These are phyloP conservation scores for Ophion ellenae DNA, from an alignment of 2,888 invertebrate species.

Conservation along the genomic window DNA sequence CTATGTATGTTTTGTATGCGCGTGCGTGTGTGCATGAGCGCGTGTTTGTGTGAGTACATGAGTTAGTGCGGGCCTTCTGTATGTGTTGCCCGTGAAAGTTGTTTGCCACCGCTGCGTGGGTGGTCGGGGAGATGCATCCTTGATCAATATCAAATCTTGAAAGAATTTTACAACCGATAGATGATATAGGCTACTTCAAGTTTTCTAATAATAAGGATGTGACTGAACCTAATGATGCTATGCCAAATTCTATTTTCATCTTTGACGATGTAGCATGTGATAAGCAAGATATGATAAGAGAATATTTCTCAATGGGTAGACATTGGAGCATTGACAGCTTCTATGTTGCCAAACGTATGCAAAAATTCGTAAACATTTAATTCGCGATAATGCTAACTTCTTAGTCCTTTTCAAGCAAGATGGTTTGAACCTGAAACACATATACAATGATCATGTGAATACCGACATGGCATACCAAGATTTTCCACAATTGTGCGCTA, in stretches of 20 bases:
- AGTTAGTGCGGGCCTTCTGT: no score
- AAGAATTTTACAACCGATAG: constrained; percentile 39
- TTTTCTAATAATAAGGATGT: constrained; percentile 57
- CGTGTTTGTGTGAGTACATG: no score
- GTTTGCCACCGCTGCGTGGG: no score
- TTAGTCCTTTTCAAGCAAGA: no score
- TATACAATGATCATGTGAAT: neutral
- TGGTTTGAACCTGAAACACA: neutral
- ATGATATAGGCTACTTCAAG: constrained; percentile 33
- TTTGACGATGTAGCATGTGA: constrained; percentile 79
- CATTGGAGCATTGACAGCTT: no score
- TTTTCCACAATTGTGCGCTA: neutral
- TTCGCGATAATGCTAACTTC: neutral
- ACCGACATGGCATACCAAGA: neutral
- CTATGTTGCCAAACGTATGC: neutral
- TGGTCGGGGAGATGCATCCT: no score
- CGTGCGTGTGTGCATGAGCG: no score
- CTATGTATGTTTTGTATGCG: no score
- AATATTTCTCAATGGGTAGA: no score
- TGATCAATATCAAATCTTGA: no score
- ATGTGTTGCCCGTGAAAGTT: no score
- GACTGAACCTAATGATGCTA: constrained; percentile 68
- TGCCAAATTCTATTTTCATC: constrained; percentile 77
- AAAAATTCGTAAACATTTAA: neutral
- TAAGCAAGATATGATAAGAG: constrained; percentile 67